phyloP scores from a whole-genome alignment of 2,888 invertebrate genomes.

The Andrena camellia region DNA sequence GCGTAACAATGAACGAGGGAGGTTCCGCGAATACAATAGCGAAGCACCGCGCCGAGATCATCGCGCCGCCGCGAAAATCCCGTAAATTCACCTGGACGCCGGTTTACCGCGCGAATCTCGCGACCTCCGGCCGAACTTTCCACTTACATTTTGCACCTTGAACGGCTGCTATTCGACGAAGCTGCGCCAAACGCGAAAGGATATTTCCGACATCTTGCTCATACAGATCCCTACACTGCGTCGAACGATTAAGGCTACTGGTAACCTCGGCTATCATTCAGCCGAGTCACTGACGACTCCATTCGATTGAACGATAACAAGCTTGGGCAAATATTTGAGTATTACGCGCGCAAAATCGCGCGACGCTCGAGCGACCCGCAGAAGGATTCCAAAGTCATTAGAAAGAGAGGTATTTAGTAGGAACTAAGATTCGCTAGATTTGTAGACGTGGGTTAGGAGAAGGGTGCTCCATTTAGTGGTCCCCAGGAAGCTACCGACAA shows the following conservation, averaged over 20 bases:
- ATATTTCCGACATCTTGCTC: not conserved
- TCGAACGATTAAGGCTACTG: not conserved
- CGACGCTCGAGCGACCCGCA: not conserved
- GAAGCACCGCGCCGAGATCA: constrained; percentile 60
- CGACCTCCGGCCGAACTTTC: constrained; percentile 7
- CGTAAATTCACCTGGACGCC: constrained; percentile 62
- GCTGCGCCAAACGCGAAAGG: not conserved
- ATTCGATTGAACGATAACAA: constrained; percentile 13
- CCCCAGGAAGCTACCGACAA: not conserved
- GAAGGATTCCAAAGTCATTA: not conserved
- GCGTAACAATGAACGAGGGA: constrained; percentile 68
- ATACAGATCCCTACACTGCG: not conserved
- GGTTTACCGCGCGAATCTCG: constrained; percentile 21
- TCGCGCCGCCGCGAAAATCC: constrained; percentile 62
- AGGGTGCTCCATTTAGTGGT: no score
- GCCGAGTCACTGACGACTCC: not conserved
- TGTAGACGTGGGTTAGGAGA: no score
- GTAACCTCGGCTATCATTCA: not conserved
- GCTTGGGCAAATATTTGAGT: constrained; percentile 7
- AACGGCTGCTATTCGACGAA: not conserved
- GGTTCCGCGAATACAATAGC: constrained; percentile 64
- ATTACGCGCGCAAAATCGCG: constrained; percentile 1
- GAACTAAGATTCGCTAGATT: no score
- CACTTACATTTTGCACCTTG: not conserved
- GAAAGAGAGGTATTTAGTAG: no score